A percentile compares a stretch with the other conserved stretches of the same genome.
phyloP scores from a whole-genome alignment of 2,113 vertebrate genomes.

The Hemichromis elongatus region DNA sequence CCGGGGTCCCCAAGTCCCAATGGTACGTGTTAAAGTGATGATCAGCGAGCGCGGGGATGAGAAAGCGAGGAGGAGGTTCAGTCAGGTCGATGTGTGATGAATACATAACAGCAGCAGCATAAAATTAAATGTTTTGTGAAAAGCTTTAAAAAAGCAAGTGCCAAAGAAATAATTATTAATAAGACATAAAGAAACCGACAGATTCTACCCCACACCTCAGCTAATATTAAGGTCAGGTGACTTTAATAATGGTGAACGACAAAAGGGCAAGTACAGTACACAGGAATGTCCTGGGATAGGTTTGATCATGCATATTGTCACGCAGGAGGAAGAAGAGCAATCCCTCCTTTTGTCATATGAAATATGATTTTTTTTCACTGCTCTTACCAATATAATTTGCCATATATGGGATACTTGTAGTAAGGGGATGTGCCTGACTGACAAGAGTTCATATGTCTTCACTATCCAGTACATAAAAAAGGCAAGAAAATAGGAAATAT shows the following conservation, averaged over 20 bases:
- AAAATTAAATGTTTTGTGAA: background rate
- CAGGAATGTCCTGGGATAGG: background rate
- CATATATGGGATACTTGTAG: background rate
- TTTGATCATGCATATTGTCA: background rate
- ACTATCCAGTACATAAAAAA: background rate
- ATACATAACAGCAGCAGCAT: background rate
- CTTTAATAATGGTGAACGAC: background rate
- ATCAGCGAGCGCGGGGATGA: background rate
- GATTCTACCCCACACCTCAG: background rate
- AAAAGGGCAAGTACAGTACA: background rate
- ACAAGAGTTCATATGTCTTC: background rate
- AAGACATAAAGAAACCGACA: background rate
- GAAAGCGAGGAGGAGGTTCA: background rate
- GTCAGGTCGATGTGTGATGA: background rate
- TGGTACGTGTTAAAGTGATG: background rate
- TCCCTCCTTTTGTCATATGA: background rate
- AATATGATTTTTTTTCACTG: background rate
- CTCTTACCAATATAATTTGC: background rate
- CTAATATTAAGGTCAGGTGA: background rate
- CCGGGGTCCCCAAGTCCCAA: background rate
- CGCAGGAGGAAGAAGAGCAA: background rate
- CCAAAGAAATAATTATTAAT: background rate
- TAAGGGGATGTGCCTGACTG: background rate
- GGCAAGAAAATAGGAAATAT: background rate
- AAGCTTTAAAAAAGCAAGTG: background rate